Base-by-base conservation (phyloP, 2,888 invertebrate species). In the Teinopalpus imperialis region DNA sequence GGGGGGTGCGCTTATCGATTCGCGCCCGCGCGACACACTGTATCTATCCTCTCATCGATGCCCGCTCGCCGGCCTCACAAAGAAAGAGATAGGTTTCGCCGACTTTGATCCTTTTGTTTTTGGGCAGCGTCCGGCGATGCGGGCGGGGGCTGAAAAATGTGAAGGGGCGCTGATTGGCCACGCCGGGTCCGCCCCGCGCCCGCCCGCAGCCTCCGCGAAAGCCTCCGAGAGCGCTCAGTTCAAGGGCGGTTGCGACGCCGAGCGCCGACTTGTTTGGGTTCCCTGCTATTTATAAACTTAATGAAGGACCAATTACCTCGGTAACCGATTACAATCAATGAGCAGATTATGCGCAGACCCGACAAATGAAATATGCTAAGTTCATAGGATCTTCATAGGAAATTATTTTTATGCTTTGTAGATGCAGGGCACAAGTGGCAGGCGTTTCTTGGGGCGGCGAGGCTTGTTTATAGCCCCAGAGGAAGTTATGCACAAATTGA, bases 41-140 rank as follows among this genome's bases (percentile, higher is more conserved):
- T 88, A 87, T 87, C 87, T 86, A 79, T 86, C 81, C 82, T 87
- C 87, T 87, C 87, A 82, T 87, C 87, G 87, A 85, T 77, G 82
- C 83, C 79, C 85, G 83, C 68, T 81, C 69, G 79, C 79, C 67
- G 75, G 81, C 85, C 82, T 72, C 86, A 88, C 87, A 88, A 86
- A 87, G 87, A 88, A 87, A 88, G 87, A 88, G 88, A 88, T 88
- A 86, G 88, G 86, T 87, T 87, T 86, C 87, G 83, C 81, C 80
- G 86, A 85, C 85, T 87, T 86, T 87, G 88, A 87, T 86, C 87
- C 88, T 87, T 87, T 88, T 88, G 88, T 88, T 88, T 88, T 87
- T 87, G 88, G 88, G 88, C 86, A 88, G 86, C 83, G 88, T 87
- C 88, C 87, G 83, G 87, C 81, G 80, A 73, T 72, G 76, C 83